Evolutionary conservation across 2,797 vertebrate genomes (phyloP).

Genomic region (Pangasius djambal): DNA sequence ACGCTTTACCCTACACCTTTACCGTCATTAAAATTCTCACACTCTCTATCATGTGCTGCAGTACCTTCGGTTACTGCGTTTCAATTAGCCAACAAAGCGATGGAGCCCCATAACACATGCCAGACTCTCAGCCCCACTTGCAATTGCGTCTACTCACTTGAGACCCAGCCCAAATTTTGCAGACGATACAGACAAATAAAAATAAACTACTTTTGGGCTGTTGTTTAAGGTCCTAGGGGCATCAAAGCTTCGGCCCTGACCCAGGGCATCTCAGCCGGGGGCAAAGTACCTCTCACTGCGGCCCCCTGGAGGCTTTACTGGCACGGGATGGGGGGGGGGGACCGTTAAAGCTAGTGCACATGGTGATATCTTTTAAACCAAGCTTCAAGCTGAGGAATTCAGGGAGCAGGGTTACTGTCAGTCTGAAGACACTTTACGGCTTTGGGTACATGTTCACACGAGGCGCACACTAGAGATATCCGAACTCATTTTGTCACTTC

Average conservation of each 20-base stretch:
- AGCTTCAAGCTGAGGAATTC: conserved; percentile 36
- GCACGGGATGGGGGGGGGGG: not conserved
- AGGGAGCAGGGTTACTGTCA: conserved; percentile 36
- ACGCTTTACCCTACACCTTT: conserved; percentile 8
- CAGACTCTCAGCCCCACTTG: conserved; percentile 78
- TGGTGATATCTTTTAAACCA: conserved; percentile 37
- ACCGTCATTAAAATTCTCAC: conserved; percentile 37
- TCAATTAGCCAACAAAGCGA: conserved; percentile 39
- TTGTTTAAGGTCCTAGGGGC: conserved; percentile 36
- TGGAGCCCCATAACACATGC: conserved; percentile 74
- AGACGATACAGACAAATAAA: conserved; percentile 57
- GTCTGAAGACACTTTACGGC: conserved; percentile 36
- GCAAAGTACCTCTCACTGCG: conserved; percentile 73
- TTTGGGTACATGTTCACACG: not conserved
- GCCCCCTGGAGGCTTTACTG: conserved; percentile 70
- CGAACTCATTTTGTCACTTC: not conserved
- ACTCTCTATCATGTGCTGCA: conserved; percentile 18
- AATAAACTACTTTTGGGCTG: conserved; percentile 35
- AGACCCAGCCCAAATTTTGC: conserved; percentile 74
- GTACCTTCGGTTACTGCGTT: conserved; percentile 33
- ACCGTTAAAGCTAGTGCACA: conserved; percentile 36
- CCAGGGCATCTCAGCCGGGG: conserved; percentile 79
- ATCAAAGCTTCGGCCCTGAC: conserved; percentile 69
- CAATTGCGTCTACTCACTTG: conserved; percentile 71
- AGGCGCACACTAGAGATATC: not conserved